Base-by-base conservation (phyloP, 2,888 invertebrate species). In the Gasteruption jaculator region DNA sequence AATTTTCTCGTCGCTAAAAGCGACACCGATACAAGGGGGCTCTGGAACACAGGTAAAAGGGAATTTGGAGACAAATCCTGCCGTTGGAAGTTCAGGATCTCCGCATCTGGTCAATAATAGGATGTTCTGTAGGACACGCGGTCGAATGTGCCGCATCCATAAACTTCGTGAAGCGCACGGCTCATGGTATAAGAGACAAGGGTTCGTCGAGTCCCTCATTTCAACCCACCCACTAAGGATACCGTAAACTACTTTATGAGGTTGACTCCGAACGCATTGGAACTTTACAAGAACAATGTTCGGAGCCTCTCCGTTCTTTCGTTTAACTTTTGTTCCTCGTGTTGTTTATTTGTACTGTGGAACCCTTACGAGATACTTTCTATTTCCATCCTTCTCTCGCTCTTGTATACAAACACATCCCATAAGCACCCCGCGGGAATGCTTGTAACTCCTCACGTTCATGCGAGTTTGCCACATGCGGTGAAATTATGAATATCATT, bases 391-490 rank as follows among this genome's bases (percentile, higher is more conserved):
- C n/a, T n/a, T n/a, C n/a, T n/a, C n/a, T n/a, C n/a, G n/a, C n/a
- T n/a, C n/a, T n/a, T n/a, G 36, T 36, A 26, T 36, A 36, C 20
- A 27, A 25, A 25, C 36, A 27, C 26, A 36, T 27, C 36, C 36
- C 26, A 36, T 36, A 36, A 36, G 27, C 25, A 27, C 36, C 27
- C 36, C 36, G 15, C 36, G 26, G 36, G 36, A 36, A 19, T 36
- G 25, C 36, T 36, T 26, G 25, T 35, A 25, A 26, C 35, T 19
- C 18, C 35, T 26, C 35, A 27, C 27, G 36, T 26, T 27, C 36
- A n/a, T n/a, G n/a, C n/a, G n/a, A n/a, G n/a, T n/a, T n/a, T n/a
- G n/a, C n/a, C n/a, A n/a, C n/a, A n/a, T n/a, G n/a, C n/a, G n/a
- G n/a, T n/a, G n/a, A n/a, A n/a, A n/a, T n/a, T n/a, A n/a, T n/a